Conservation (phyloP, 1,140 invertebrate genomes). For the Bombus turneri region DNA sequence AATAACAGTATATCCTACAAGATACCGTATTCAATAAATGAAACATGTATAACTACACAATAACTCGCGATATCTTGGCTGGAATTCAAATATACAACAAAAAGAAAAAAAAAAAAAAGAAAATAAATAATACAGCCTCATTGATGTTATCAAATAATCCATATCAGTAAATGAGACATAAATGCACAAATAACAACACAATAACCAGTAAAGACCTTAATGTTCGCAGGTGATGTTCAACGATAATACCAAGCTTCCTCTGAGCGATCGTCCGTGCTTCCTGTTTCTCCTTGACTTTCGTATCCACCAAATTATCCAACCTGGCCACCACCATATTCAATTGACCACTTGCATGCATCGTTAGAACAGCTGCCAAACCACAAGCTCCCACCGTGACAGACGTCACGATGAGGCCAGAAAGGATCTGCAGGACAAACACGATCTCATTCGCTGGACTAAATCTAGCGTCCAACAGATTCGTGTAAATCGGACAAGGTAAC, state of each 20-base stretch:
- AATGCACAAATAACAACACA: neutral
- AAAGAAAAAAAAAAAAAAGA: no score
- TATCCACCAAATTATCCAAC: conserved; percentile 45
- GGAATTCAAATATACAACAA: no score
- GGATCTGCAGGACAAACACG: conserved; percentile 27
- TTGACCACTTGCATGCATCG: conserved; percentile 67
- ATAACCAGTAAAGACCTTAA: conserved; percentile 31
- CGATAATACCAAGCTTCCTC: conserved; percentile 23
- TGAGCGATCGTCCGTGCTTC: neutral
- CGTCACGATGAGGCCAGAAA: conserved; percentile 48
- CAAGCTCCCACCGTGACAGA: conserved; percentile 53
- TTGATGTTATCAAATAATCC: no score
- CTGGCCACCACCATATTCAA: conserved; percentile 48
- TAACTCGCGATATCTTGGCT: no score
- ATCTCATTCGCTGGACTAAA: conserved; percentile 59
- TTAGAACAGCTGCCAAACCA: conserved; percentile 58
- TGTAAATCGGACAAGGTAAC: conserved; percentile 51
- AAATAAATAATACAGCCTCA: no score
- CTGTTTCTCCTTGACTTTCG: neutral
- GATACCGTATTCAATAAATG: no score
- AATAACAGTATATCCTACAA: no score
- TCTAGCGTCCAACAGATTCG: conserved; percentile 37
- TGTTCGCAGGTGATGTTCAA: conserved; percentile 48
- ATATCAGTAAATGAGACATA: neutral
- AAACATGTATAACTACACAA: no score